Evolutionary conservation across 2,113 vertebrate genomes (phyloP).

Genomic region (Engystomops pustulosus): DNA sequence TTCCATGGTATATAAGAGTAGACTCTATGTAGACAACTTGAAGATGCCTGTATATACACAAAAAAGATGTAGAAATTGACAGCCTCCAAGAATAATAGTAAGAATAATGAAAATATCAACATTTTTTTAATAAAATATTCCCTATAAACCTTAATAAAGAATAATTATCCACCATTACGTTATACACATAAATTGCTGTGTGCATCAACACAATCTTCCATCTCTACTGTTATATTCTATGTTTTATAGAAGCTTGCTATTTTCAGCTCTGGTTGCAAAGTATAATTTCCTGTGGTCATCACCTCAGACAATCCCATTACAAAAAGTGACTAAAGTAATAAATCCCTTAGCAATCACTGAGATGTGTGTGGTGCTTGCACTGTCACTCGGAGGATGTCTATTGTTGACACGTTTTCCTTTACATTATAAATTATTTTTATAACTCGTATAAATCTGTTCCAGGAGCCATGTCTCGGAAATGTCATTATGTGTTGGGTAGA

Average conservation of each 20-base stretch:
- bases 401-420: conserved; percentile 43
- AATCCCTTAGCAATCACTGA: conserved; percentile 40
- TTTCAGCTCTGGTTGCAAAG: conserved; percentile 26
- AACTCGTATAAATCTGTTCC: conserved; percentile 20
- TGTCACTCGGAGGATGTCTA: conserved; percentile 32
- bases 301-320: conserved; percentile 53
- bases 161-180: neutral
- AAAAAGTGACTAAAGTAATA: conserved; percentile 55
- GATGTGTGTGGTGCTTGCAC: neutral
- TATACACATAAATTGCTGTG: neutral
- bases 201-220: neutral
- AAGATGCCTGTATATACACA: neutral
- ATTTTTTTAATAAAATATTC: no score
- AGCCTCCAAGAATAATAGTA: no score
- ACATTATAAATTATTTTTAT: conserved; percentile 40
- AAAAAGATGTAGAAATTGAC: no score
- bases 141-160: neutral
- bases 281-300: conserved; percentile 52
- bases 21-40: no score
- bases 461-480: neutral
- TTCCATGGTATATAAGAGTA: no score
- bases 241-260: conserved; percentile 14
- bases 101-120: no score
- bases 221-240: neutral
- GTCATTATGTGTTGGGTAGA: neutral